Conservation (phyloP, 2,797 vertebrate species). For the Masticophis lateralis region DNA sequence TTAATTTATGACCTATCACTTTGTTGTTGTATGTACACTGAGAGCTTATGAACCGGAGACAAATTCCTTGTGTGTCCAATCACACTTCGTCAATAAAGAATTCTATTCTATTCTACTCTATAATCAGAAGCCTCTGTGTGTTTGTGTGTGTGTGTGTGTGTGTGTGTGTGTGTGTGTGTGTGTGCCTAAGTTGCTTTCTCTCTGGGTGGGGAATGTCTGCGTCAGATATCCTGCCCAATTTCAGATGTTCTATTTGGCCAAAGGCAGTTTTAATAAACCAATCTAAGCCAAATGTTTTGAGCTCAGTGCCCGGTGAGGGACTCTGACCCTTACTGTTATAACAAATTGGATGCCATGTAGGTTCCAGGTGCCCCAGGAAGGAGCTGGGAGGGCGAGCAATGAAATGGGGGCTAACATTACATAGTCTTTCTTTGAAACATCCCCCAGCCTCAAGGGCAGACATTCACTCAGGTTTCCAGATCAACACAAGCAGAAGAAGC, state of each 20-base stretch:
- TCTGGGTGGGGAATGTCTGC: background rate
- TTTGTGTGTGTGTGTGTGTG: background rate
- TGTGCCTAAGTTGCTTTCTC: background rate
- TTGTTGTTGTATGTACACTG: too few relatives aligned
- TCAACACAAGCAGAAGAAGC: background rate
- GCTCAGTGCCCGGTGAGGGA: constrained; percentile 63
- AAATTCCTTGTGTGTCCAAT: too few relatives aligned
- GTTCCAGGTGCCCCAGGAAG: constrained; percentile 61
- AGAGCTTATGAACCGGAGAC: too few relatives aligned
- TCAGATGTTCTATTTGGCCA: background rate
- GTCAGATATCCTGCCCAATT: background rate
- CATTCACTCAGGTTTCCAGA: background rate
- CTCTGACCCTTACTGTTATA: constrained; percentile 71
- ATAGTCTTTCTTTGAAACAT: constrained; percentile 79
- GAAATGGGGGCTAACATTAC: constrained; percentile 80
- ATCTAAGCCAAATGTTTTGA: constrained; percentile 54
- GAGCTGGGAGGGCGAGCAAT: constrained; percentile 71
- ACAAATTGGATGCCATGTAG: constrained; percentile 74
- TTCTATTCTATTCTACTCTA: too few relatives aligned
- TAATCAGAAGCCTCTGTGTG: too few relatives aligned
- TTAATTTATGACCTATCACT: too few relatives aligned
- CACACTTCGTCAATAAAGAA: too few relatives aligned
- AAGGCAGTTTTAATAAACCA: constrained; percentile 33
- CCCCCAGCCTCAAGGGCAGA: constrained; percentile 36
- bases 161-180: too few relatives aligned